phyloP scores from a whole-genome alignment of 2,113 vertebrate genomes.

The Elanus axillaris region DNA sequence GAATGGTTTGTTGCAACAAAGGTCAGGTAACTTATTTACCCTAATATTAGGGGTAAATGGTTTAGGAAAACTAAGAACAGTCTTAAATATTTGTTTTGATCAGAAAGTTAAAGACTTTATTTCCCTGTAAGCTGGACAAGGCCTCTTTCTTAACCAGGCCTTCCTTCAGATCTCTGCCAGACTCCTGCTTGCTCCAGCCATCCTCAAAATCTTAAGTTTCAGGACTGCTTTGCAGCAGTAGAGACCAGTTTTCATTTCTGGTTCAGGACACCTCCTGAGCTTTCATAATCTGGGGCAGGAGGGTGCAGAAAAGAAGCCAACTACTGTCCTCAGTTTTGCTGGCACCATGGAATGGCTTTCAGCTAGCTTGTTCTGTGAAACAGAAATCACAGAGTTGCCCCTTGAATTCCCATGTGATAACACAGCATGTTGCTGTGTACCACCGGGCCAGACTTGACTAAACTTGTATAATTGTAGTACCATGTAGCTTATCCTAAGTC shows the following conservation, averaged over 20 bases:
- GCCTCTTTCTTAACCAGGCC: neutral
- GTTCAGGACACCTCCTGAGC: neutral
- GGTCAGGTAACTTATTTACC: neutral
- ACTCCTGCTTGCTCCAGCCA: neutral
- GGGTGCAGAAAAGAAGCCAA: neutral
- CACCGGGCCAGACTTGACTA: slow-evolving; percentile 6
- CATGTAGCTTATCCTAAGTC: neutral
- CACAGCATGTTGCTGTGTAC: neutral
- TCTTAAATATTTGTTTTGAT: neutral
- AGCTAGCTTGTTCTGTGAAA: neutral
- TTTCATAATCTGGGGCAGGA: neutral
- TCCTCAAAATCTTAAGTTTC: neutral
- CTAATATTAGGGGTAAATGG: neutral
- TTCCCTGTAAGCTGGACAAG: neutral
- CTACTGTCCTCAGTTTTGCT: neutral
- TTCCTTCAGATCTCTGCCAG: neutral
- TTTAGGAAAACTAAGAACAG: neutral
- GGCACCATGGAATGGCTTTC: neutral
- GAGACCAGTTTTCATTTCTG: neutral
- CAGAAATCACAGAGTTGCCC: neutral
- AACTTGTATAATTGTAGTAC: slow-evolving; percentile 29
- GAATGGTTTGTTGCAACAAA: neutral
- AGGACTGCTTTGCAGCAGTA: neutral
- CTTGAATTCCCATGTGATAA: neutral
- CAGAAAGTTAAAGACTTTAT: neutral